Percentiles rank a stretch among this genome's conserved stretches.
These are phyloP conservation scores for Tupaia chinensis DNA, from an alignment of 2,113 vertebrate species.

Conservation along the genomic window DNA sequence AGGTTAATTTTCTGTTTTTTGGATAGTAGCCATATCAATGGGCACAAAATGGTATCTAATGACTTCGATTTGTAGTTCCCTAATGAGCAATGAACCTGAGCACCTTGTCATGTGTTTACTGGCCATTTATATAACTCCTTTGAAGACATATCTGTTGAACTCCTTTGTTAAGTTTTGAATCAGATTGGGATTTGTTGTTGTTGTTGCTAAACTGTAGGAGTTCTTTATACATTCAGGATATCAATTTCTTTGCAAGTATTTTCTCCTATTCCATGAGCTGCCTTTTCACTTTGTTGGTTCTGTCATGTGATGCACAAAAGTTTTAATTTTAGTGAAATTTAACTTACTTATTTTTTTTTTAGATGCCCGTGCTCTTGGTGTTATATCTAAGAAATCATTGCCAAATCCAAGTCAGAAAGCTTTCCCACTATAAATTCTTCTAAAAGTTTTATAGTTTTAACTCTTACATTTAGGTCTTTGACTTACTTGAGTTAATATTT, in stretches of 20 bases:
- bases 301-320: neutral
- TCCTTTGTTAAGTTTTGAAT: neutral
- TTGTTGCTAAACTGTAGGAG: neutral
- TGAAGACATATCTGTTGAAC: neutral
- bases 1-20: neutral
- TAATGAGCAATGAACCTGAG: neutral
- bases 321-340: neutral
- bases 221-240: neutral
- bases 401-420: neutral
- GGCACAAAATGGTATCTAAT: neutral
- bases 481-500: neutral
- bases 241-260: neutral
- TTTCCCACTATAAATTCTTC: neutral
- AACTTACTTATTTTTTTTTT: neutral
- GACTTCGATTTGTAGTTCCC: neutral
- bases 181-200: neutral
- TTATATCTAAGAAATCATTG: neutral
- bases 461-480: neutral
- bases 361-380: neutral
- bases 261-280: neutral
- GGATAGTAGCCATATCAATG: neutral
- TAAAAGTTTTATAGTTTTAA: neutral
- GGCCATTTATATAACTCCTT: conserved; percentile 25
- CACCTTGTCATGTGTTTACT: neutral
- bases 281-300: neutral